Conservation (phyloP, 2,888 invertebrate species). For the Thalpophila matura region DNA sequence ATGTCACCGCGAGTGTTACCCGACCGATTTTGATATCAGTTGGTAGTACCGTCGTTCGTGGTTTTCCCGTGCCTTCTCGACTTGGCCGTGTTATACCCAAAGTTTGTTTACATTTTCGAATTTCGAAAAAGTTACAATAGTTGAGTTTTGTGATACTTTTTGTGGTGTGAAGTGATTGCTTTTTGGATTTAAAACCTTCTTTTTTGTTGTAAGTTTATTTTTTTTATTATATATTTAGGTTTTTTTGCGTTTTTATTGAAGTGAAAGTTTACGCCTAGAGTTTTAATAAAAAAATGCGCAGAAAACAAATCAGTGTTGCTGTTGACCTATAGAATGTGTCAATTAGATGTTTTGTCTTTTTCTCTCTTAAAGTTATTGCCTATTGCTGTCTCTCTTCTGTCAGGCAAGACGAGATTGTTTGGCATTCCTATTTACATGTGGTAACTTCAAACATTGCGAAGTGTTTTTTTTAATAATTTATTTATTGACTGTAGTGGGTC, state of each 20-base stretch:
- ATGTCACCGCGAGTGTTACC: constrained; percentile 42
- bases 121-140: constrained; percentile 17
- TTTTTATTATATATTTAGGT: neutral
- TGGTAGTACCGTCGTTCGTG: constrained; percentile 7
- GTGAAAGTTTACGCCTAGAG: constrained; percentile 21
- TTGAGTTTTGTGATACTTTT: constrained; percentile 12
- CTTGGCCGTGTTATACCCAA: constrained; percentile 28
- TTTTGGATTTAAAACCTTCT: constrained; percentile 35
- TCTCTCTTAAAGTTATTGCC: neutral
- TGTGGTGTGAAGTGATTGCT: constrained; percentile 37
- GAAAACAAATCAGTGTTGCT: neutral
- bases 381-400: neutral
- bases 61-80: constrained; percentile 15
- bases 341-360: constrained; percentile 37
- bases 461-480: neutral
- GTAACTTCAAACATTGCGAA: neutral
- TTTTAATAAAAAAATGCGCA: constrained; percentile 8
- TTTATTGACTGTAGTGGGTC: neutral
- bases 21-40: constrained; percentile 46
- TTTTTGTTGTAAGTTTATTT: constrained; percentile 33
- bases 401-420: neutral
- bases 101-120: constrained; percentile 47
- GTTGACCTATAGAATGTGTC: constrained; percentile 11
- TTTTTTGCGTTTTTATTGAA: neutral
- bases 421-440: constrained; percentile 17